Evolutionary conservation across 1,140 invertebrate genomes (phyloP), one percentile per base, ranked within the genome.

Genomic region (Aphelenchoides besseyi): DNA sequence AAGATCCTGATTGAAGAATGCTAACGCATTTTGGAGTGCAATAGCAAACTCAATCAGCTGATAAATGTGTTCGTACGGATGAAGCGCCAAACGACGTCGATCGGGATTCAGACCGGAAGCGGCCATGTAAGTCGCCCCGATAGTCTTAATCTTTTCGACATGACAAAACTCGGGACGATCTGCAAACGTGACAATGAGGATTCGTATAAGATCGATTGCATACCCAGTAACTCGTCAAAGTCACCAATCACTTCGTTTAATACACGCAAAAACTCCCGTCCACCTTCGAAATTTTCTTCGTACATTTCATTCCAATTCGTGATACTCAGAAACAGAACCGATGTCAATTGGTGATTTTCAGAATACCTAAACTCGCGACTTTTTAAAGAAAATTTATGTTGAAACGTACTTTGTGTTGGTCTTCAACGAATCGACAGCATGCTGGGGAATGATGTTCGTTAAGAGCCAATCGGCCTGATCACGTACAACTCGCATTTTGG

Each of bases 71-170:
- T 83, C 83, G 62, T 83, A 84, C 1, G 82, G 82, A 73, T 83
- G 83, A 29, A 78, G 33, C 26, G 76, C 69, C 16, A 82, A 69
- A 9, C 78, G 71, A 52, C 82, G 69, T 52, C 75, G 54, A 41
- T 85, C 83, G 23, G 9, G 92, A 71, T 84, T 84, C 16, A 97
- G 85, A 0, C 95, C 95, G 70, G 92, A 94, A 0, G 95, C 95
- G 1, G 94, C 94, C 95, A 98, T 98, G 77, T 95, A 97, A 0
- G 94, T 95, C 73, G 92, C 92, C 2, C 94, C 95, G 70, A 97
- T 97, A 0, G 95, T 97, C 85, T 98, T 98, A 70, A 98, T 97
- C 86, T 98, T 98, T 83, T 97, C 94, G 0, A 97, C 92, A 66
- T 92, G 90, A 41, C 90, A 89, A 80, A 92, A 97, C 74, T 94